Base-by-base conservation (phyloP, 2,797 vertebrate species). In the Paratrypauchen microcephalus region DNA sequence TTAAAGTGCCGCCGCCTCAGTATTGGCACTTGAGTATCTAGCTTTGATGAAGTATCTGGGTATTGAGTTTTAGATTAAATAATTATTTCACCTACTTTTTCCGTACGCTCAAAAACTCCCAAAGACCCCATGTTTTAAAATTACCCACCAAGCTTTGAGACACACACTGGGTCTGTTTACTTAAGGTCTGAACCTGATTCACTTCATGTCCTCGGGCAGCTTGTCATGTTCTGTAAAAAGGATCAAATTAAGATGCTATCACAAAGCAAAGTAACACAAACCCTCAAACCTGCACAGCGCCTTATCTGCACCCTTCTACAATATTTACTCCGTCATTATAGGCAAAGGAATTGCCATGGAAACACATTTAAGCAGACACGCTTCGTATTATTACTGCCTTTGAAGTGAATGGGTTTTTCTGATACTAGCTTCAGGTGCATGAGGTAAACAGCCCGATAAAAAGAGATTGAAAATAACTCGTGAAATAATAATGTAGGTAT, bases 401-500 rank as follows among this genome's bases (percentile, higher is more conserved):
- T 72, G 78, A 79, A 75, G 78, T 60, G 80, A 60, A 74, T 28
- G 62, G 60, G 72, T 85, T 57, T 69, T 41, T 85, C 75, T 88
- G 81, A 88, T 86, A 83, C n/a, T 41, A 39, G 79, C 84, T 86
- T 62, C 79, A 81, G 85, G 84, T 81, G 78, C 57, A 36, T 6
- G 77, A 74, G 71, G 73, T 72, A 81, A 86, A 83, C 77, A 83
- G 3, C 56, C 0, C 73, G 71, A 78, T 81, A 79, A 83, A 83
- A 80, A 74, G 69, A 88, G 83, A 82, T 80, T 66, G 64, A 28
- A 83, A 76, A 81, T 78, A 57, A 47, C 69, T 80, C 66, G 71
- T 78, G 57, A 41, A 73, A 71, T 79, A 75, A 76, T 45, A 45
- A 57, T 32, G 13, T 65, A 76, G 66, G 76, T 74, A 71, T 75